A percentile compares a stretch with the other conserved stretches of the same genome.
phyloP scores from a whole-genome alignment of 2,113 vertebrate species.

The Xiphophorus couchianus region DNA sequence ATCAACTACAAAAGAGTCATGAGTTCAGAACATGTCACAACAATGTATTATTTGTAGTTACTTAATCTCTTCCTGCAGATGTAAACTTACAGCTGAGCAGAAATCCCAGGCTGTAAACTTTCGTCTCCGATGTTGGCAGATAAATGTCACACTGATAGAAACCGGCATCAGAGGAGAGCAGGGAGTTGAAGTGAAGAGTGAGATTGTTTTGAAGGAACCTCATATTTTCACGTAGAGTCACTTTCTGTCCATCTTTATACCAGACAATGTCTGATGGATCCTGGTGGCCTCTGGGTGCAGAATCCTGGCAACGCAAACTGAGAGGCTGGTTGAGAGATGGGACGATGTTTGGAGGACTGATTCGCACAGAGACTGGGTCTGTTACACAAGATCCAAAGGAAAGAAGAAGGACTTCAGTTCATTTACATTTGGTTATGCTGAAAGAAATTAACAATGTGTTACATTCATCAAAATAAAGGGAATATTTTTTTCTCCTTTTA shows the following conservation, averaged over 20 bases:
- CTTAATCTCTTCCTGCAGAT: background rate
- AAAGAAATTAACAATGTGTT: background rate
- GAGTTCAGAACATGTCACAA: background rate
- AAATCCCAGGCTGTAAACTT: slow-evolving; percentile 44
- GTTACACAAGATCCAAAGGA: background rate
- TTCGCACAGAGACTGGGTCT: slow-evolving; percentile 55
- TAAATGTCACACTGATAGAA: slow-evolving; percentile 50
- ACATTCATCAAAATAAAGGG: background rate
- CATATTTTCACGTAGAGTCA: slow-evolving; percentile 38
- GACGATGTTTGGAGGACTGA: slow-evolving; percentile 12
- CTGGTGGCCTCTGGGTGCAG: background rate
- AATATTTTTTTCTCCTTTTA: background rate
- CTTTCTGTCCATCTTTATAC: slow-evolving; percentile 48
- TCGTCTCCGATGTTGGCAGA: background rate
- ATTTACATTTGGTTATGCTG: background rate
- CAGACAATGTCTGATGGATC: slow-evolving; percentile 13
- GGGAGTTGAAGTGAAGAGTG: slow-evolving; percentile 49
- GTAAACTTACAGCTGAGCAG: slow-evolving; percentile 48
- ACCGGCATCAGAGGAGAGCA: slow-evolving; percentile 53
- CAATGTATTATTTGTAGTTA: too few relatives aligned
- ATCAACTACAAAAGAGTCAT: slow-evolving; percentile 28
- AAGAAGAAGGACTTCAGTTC: background rate
- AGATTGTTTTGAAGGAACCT: slow-evolving; percentile 33
- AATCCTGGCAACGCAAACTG: slow-evolving; percentile 45
- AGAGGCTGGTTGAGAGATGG: slow-evolving; percentile 36